Base-by-base conservation (phyloP, 2,888 invertebrate species). In the Andrena bucephala region DNA sequence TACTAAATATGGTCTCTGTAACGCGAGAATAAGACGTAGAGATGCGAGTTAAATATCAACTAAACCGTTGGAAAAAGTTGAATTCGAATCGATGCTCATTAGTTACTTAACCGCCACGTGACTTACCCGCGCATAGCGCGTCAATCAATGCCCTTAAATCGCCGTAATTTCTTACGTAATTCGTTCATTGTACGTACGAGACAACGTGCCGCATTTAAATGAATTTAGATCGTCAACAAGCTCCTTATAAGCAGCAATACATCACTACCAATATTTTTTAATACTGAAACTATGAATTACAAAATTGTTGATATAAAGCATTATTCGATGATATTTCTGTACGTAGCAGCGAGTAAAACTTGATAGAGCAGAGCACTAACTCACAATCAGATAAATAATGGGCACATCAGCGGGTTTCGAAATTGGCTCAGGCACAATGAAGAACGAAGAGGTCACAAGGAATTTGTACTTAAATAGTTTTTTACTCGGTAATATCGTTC, bases 341-440 rank as follows among this genome's bases (percentile, higher is more conserved):
- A 54, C 27, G 33, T 4, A 7, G 24, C 8, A 13, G 6, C 33
- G 42, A 57, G n/a, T 29, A 20, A n/a, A 24, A 13, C 31, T 50
- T 59, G 20, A 27, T 3, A 59, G 31, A 8, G 48, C 29, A 42
- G 7, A 33, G 27, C 6, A 27, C n/a, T 2, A 6, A 31, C 27
- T 3, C 42, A n/a, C n/a, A n/a, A n/a, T n/a, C n/a, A 54, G 42
- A 65, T 48, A 62, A 68, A 52, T 71, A 66, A 62, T 48, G 48
- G 10, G 16, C 29, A 62, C 67, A 31, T n/a, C 36, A 57, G 20
- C 42, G 36, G 42, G 29, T 66, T 59, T 66, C 50, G 24, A 29
- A 31, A 31, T 31, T 31, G 31, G 31, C 31, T 31, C 42, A 60
- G 16, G 66, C 65, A 48, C 6, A 20, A 50, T 24, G n/a, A 0